A percentile compares a stretch with the other conserved stretches of the same genome.
Conservation (phyloP, 2,797 vertebrate genomes). For the Aeoliscus strigatus region DNA sequence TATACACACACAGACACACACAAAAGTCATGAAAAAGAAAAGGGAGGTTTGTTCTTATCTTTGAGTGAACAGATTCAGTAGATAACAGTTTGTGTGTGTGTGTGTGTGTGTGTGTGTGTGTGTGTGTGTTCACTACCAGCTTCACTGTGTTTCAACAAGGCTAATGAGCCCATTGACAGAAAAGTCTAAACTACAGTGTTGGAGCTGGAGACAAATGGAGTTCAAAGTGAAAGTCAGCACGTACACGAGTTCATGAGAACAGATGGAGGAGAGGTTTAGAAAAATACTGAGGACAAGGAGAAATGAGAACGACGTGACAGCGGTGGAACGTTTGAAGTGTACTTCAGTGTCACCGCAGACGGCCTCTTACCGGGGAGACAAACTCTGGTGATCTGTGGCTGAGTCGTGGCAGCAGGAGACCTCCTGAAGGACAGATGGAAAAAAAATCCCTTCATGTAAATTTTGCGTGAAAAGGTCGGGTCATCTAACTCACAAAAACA, state of each 20-base stretch:
- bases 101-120: slow-evolving; percentile 12
- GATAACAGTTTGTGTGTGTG: slow-evolving; percentile 14
- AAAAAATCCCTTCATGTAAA: no score
- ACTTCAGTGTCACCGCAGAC: no score
- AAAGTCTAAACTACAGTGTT: slow-evolving; percentile 18
- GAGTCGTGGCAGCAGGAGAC: slow-evolving; percentile 66
- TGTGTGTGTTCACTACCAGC: slow-evolving; percentile 11
- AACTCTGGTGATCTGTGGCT: slow-evolving; percentile 70
- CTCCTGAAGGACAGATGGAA: slow-evolving; percentile 52
- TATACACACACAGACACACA: no score
- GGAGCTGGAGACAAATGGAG: slow-evolving; percentile 25
- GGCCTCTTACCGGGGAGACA: slow-evolving; percentile 71
- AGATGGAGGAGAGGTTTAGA: slow-evolving; percentile 2
- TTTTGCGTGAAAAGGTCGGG: no score
- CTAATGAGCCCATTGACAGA: slow-evolving; percentile 61
- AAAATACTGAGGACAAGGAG: no score
- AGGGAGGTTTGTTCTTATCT: no score
- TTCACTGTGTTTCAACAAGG: slow-evolving; percentile 36
- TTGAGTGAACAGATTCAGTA: no score
- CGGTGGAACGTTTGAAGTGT: no score
- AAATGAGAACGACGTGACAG: no score
- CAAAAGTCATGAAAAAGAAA: no score
- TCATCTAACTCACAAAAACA: no score
- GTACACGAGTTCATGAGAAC: slow-evolving; percentile 30
- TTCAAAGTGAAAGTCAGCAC: slow-evolving; percentile 46